Evolutionary conservation across 1,140 invertebrate species (phyloP).

Genomic region (Pollicipes pollicipes): DNA sequence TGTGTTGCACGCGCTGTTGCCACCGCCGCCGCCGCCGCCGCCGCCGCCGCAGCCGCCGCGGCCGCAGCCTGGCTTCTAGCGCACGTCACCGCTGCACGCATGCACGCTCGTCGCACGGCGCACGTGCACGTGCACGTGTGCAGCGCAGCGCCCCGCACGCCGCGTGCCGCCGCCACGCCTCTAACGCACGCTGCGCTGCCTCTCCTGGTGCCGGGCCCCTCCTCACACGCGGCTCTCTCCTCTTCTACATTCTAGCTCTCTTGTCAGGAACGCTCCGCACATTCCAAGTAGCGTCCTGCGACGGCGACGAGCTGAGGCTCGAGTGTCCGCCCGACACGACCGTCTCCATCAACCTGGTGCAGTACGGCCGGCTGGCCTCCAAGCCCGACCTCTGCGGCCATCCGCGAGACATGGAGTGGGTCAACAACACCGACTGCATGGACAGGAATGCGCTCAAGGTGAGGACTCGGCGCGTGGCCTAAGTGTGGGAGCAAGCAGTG

Average conservation of each 20-base stretch:
- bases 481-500: too few species aligned
- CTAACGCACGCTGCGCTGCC: neutral
- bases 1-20: too few species aligned
- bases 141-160: too few species aligned
- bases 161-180: too few species aligned
- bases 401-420: neutral
- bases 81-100: too few species aligned
- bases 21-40: too few species aligned
- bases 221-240: slow-evolving; percentile 10
- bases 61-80: too few species aligned
- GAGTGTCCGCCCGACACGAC: slow-evolving; percentile 68
- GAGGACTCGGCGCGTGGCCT: too few species aligned
- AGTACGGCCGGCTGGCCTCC: slow-evolving; percentile 28
- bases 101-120: too few species aligned
- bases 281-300: slow-evolving; percentile 69
- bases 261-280: slow-evolving; percentile 70
- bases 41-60: too few species aligned
- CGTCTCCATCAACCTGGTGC: slow-evolving; percentile 66
- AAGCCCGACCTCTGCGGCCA: neutral
- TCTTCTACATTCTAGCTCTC: slow-evolving; percentile 42
- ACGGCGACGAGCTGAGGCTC: slow-evolving; percentile 61
- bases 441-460: neutral
- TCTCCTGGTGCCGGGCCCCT: neutral
- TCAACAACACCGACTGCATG: neutral
- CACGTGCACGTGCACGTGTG: too few species aligned